phyloP scores from a whole-genome alignment of 2,888 invertebrate genomes.

The Acleris emargana region DNA sequence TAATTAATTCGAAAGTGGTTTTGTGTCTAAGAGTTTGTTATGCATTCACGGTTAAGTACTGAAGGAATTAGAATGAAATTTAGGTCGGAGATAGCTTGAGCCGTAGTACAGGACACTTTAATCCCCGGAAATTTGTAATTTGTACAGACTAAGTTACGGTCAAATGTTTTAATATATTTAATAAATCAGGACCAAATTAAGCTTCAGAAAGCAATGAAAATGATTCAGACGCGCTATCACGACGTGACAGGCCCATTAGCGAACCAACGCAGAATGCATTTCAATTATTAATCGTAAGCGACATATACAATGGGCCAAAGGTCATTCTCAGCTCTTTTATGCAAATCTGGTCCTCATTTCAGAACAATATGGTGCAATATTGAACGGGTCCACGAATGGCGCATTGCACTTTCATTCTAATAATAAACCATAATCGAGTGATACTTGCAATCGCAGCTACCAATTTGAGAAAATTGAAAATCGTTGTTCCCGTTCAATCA shows the following conservation, averaged over 20 bases:
- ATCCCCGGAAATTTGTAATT: too few species aligned
- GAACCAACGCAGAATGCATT: constrained; percentile 57
- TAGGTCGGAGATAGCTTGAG: too few species aligned
- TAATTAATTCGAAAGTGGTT: too few species aligned
- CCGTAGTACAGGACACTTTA: too few species aligned
- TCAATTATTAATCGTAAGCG: constrained; percentile 57
- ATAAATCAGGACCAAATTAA: constrained; percentile 14
- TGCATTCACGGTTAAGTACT: too few species aligned
- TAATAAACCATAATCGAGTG: constrained; percentile 49
- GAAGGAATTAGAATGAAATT: too few species aligned
- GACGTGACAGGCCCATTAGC: constrained; percentile 56
- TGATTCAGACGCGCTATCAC: constrained; percentile 46
- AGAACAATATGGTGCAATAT: constrained; percentile 18
- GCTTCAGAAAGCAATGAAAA: constrained; percentile 40
- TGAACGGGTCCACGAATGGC: background rate
- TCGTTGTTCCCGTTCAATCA: constrained; percentile 1
- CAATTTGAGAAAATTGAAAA: constrained; percentile 16
- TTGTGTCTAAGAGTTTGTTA: too few species aligned
- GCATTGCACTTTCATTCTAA: constrained; percentile 41
- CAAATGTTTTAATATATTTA: background rate
- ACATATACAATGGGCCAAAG: constrained; percentile 38
- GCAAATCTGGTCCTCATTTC: constrained; percentile 18
- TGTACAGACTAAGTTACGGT: background rate
- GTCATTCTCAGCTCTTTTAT: constrained; percentile 28
- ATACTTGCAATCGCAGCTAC: constrained; percentile 40